These are phyloP conservation scores for Drosophila pallidifrons DNA, from an alignment of 1,140 invertebrate species.

Conservation along the genomic window DNA sequence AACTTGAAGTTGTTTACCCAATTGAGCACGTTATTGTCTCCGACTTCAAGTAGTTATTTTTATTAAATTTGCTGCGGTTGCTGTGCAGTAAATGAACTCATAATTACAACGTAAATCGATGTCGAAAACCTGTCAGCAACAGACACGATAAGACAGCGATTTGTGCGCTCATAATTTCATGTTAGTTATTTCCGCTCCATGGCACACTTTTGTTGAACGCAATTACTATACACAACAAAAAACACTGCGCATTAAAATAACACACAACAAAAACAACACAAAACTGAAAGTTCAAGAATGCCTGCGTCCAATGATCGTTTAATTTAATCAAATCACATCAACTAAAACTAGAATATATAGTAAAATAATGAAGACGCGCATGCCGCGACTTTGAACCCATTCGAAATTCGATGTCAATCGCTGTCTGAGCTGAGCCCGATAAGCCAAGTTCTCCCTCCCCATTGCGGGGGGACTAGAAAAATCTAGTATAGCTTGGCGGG, in stretches of 20 bases:
- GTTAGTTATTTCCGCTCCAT: conserved; percentile 56
- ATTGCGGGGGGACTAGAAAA: conserved; percentile 3
- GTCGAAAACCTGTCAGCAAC: conserved; percentile 39
- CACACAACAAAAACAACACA: background rate
- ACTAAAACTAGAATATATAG: conserved; percentile 8
- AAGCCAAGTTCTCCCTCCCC: conserved; percentile 18
- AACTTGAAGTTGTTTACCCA: conserved; percentile 57
- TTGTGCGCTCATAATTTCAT: conserved; percentile 49
- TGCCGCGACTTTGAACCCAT: conserved; percentile 55
- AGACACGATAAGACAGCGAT: conserved; percentile 17
- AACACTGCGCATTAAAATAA: conserved; percentile 35
- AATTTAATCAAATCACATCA: conserved; percentile 47
- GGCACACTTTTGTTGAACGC: conserved; percentile 64
- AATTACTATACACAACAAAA: conserved; percentile 27
- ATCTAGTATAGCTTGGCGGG: conserved; percentile 16
- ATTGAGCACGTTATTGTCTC: conserved; percentile 42
- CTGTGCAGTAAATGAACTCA: conserved; percentile 29
- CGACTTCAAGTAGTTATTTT: conserved; percentile 14
- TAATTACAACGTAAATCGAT: conserved; percentile 41
- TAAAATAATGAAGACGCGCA: background rate
- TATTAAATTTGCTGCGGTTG: conserved; percentile 5
- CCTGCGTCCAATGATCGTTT: conserved; percentile 40
- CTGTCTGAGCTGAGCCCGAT: conserved; percentile 36
- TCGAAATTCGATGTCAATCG: conserved; percentile 6
- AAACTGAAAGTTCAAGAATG: conserved; percentile 52